Conservation (phyloP, 1,140 invertebrate genomes). For the Drosophila novamexicana region DNA sequence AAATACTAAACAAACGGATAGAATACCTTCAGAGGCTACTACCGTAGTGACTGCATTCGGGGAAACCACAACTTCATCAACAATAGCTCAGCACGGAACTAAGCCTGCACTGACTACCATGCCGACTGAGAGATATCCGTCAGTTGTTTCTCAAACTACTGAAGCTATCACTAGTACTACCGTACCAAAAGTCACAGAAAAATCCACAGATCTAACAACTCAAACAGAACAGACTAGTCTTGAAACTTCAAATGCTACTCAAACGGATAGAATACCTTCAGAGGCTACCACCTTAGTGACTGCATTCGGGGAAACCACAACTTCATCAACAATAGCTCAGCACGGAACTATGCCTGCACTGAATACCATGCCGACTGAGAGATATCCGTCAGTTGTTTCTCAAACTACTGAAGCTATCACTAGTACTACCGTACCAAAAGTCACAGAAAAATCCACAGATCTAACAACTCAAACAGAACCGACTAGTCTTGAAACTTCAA, state of each 20-base stretch:
- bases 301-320: background rate
- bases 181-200: background rate
- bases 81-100: background rate
- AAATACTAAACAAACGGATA: too few species aligned
- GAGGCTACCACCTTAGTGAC: background rate
- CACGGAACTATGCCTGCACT: background rate
- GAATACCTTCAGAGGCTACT: too few species aligned
- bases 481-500: background rate
- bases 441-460: background rate
- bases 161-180: background rate
- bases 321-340: background rate
- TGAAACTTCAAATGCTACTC: background rate
- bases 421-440: background rate
- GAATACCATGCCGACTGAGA: background rate
- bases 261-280: background rate
- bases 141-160: too few species aligned
- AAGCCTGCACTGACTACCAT: too few species aligned
- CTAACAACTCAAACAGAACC: background rate
- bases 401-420: background rate
- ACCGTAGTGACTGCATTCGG: too few species aligned
- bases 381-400: background rate
- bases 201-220: background rate
- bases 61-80: too few species aligned
- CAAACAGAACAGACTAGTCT: background rate
- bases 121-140: too few species aligned